These are phyloP conservation scores for Miichthys miiuy DNA, from an alignment of 2,797 vertebrate genomes.

Conservation along the genomic window DNA sequence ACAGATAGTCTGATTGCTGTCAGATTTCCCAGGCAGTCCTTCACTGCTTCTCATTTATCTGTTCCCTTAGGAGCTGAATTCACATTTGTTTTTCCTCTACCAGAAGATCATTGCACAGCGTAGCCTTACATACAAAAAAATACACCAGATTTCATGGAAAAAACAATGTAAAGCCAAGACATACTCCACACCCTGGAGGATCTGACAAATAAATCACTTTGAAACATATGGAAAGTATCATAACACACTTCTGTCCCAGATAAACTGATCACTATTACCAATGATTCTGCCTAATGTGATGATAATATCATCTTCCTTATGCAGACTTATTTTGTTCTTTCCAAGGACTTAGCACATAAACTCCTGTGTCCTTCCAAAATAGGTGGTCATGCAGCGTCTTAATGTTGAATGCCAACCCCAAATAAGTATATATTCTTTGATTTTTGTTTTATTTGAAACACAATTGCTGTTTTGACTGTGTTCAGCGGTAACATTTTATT, in stretches of 20 bases:
- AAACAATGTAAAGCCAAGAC: conserved; percentile 20
- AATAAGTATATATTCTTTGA: background rate
- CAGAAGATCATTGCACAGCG: background rate
- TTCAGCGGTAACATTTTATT: background rate
- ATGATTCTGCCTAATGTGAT: background rate
- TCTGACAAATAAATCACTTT: conserved; percentile 30
- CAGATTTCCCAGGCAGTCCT: conserved; percentile 43
- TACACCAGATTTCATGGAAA: background rate
- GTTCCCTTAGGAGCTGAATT: conserved; percentile 2
- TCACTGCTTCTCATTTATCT: conserved; percentile 22
- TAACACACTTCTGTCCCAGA: background rate
- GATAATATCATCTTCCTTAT: background rate
- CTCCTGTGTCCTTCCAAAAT: background rate
- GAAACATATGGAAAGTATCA: conserved; percentile 16
- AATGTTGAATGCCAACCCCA: background rate
- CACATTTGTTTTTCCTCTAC: background rate
- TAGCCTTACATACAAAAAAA: background rate
- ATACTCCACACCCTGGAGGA: background rate
- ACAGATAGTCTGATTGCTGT: conserved; percentile 34
- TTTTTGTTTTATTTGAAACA: background rate
- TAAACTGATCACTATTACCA: background rate
- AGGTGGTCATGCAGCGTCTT: background rate
- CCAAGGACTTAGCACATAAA: background rate
- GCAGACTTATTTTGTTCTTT: background rate
- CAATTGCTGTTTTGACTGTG: background rate